Evolutionary conservation across 1,140 invertebrate genomes (phyloP).

Genomic region (Lasioglossum albipes): DNA sequence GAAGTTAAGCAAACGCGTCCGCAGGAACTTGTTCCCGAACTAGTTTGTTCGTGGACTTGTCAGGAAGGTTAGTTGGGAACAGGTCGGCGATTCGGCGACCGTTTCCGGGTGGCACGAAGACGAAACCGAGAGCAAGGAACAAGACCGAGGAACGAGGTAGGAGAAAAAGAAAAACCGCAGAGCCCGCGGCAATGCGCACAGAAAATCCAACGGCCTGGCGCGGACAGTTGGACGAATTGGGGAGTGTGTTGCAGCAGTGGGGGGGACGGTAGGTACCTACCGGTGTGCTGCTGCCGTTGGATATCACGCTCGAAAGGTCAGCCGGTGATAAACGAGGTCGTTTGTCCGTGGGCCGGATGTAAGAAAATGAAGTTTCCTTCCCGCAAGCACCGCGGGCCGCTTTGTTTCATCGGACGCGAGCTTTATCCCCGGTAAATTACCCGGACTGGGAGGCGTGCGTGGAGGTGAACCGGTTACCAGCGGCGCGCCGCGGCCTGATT

Average conservation of each 20-base stretch:
- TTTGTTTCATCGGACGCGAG: constrained; percentile 60
- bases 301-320: constrained; percentile 67
- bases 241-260: constrained; percentile 53
- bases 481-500: constrained; percentile 30
- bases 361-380: constrained; percentile 73
- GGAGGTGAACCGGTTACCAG: constrained; percentile 54
- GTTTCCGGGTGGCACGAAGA: background rate
- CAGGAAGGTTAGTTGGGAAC: no score
- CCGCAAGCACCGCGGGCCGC: constrained; percentile 51
- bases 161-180: constrained; percentile 5
- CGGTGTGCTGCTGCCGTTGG: constrained; percentile 32
- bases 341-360: constrained; percentile 68
- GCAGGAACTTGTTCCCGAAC: no score
- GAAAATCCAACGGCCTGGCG: constrained; percentile 54
- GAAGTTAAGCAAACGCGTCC: no score
- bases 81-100: no score
- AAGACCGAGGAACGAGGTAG: constrained; percentile 13
- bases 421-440: constrained; percentile 63
- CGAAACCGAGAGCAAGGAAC: background rate
- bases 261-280: no score
- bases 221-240: constrained; percentile 67
- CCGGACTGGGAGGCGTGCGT: constrained; percentile 44
- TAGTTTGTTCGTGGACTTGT: no score
- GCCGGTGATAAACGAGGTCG: constrained; percentile 69
- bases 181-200: constrained; percentile 51